These are phyloP conservation scores for Spodoptera littoralis DNA, from an alignment of 2,888 invertebrate species.

Conservation along the genomic window DNA sequence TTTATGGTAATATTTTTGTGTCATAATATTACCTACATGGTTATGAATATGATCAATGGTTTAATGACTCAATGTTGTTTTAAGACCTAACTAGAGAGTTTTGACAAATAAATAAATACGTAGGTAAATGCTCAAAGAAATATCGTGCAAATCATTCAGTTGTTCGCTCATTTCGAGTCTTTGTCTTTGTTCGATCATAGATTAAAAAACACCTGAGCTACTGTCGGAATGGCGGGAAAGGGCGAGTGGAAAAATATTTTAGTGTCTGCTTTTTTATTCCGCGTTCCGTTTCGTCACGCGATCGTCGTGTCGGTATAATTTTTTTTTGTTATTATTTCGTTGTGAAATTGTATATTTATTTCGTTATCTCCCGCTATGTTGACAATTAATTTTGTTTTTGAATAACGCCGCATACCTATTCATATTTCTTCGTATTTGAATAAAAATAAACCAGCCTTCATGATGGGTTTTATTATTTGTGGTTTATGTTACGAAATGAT, in stretches of 20 bases:
- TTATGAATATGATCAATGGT: too few species aligned
- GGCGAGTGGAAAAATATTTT: slow-evolving; percentile 48
- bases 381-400: slow-evolving; percentile 56
- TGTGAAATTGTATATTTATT: slow-evolving; percentile 55
- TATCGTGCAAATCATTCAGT: too few species aligned
- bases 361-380: slow-evolving; percentile 55
- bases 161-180: background rate
- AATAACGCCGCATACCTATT: slow-evolving; percentile 35
- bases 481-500: slow-evolving; percentile 3
- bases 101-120: too few species aligned
- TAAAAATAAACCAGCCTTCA: slow-evolving; percentile 39
- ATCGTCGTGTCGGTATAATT: slow-evolving; percentile 54
- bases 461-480: slow-evolving; percentile 14
- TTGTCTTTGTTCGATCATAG: background rate
- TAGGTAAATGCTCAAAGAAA: too few species aligned
- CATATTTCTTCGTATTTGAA: slow-evolving; percentile 32
- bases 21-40: too few species aligned
- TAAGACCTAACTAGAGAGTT: too few species aligned
- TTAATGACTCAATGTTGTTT: too few species aligned
- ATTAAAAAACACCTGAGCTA: slow-evolving; percentile 10
- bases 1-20: background rate
- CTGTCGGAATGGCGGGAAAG: slow-evolving; percentile 46
- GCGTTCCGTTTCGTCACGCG: slow-evolving; percentile 59
- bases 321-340: slow-evolving; percentile 49
- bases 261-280: slow-evolving; percentile 54